Base-by-base conservation (phyloP, 2,797 vertebrate genomes). In the Darevskia mixta region DNA sequence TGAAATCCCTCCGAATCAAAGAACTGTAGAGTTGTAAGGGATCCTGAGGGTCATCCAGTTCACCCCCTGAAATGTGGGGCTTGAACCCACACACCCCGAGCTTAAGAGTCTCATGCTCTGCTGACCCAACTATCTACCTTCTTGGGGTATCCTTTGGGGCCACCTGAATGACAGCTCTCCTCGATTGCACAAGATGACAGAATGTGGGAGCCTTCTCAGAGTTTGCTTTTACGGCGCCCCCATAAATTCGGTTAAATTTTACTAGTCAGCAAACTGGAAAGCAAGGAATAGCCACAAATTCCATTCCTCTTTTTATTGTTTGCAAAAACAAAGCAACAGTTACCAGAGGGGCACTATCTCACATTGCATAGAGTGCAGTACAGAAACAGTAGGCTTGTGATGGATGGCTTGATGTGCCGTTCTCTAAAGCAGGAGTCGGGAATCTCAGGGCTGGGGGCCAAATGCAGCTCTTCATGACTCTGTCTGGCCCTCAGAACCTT, bases 181-280 rank as follows among this genome's bases (percentile, higher is more conserved):
- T 41, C 25, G 27, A 20, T 5, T 18, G 38, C 4, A 29, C 23
- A 1, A 4, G 35, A 58, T 15, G 58, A 82, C 41, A n/a, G 45
- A 67, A 23, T n/a, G 25, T 0, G 11, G 25, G 4, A 11, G 32
- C 3, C 10, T 85, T 55, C 58, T 11, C 32, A 43, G 55, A 38
- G 4, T 77, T 85, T 85, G 82, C 79, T 82, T 89, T 89, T 86
- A 77, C 1, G 20, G 6, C 4, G 1, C 9, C 11, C 11, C 71
- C 79, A 61, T 89, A 89, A 89, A 89, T 89, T 76, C 78, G 0
- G 79, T 82, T 82, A 69, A 29, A 41, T 77, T 80, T 67, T 75
- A 43, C 78, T 55, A 43, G 83, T 89, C 88, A 82, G 83, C 71
- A 86, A 76, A 58, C 71, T 17, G 45, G n/a, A 82, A 85, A 58